Base-by-base conservation (phyloP, 1,140 invertebrate genomes). In the Paraescarpia echinospica region DNA sequence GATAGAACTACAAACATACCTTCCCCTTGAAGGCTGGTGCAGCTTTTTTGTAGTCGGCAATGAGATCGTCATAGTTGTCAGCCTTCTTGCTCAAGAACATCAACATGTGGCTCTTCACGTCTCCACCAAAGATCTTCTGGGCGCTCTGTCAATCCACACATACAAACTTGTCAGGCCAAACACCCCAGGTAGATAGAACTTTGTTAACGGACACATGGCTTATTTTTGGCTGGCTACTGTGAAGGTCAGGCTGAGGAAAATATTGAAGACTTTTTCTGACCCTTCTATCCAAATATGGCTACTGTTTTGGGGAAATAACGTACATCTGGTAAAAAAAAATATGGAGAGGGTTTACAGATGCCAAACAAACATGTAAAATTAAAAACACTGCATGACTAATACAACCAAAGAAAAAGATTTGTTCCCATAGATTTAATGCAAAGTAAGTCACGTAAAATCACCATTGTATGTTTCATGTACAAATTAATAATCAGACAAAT, bases 51-150 rank as follows among this genome's bases (percentile, higher is more conserved):
- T 96, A 96, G 41, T 94, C 94, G 89, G 97, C 97, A 93, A 97
- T 97, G 93, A 98, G 97, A 14, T 97, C 97, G 90, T 98, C 97
- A 33, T 98, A 96, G 94, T 98, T 97, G 93, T 97, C 97, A 93
- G 97, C 97, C 95, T 98, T 97, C 96, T 99, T 99, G 95, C 98
- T 98, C 90, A 99, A 96, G 97, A 99, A 99, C 91, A 99, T 95
- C 91, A 99, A 97, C 93, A 99, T 97, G 96, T 99, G 99, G 94
- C 97, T 98, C 96, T 99, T 99, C 95, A 99, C 98, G 92, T 99
- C 98, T 94, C 99, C 99, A 94, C 98, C 98, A 96, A 99, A 99
- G 96, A 99, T 99, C 96, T 99, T 99, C 94, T 98, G 97, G 8
- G 99, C 99, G 51, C 98, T 99, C 96, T 97, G 94, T 77, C 14